Base-by-base conservation (phyloP, 1,140 invertebrate genomes). In the Lasioglossum albipes region DNA sequence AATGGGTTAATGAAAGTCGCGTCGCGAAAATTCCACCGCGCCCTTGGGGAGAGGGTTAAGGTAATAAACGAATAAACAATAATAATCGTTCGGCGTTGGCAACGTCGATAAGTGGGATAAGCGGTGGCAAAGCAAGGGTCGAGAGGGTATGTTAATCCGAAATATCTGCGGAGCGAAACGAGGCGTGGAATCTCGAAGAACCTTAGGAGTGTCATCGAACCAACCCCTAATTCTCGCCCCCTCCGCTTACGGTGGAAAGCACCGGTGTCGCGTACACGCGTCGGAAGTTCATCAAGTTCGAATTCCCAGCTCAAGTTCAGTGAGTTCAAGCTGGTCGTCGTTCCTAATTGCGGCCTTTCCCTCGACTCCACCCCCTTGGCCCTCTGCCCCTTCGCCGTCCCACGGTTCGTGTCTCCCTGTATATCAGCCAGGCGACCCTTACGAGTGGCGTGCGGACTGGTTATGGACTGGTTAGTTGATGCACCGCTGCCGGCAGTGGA, bases 381-480 rank as follows among this genome's bases (percentile, higher is more conserved):
- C 16, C 41, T 18, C 16, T 20, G 27, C 22, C 57, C 20, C 54
- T 62, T 27, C 42, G 31, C 41, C 42, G 36, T 27, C 45, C 68
- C 42, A 52, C 65, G 27, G 57, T 59, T 64, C 54, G 36, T 13
- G 52, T 69, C 52, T 41, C 62, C 42, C n/a, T 75, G 31, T 75
- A 54, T 54, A 75, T 67, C 79, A 49, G 64, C 49, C 31, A 7
- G 27, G 45, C 73, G 65, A 80, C 72, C 79, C 79, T 75, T 65
- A 42, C 3, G 79, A 75, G 57, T 80, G 73, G 79, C 79, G 79
- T 80, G 85, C 77, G 84, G 70, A 81, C 84, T 83, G 65, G 73
- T 84, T 84, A 79, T 82, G 75, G 68, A 85, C 75, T 85, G 65
- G 85, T 86, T 86, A 86, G 84, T 83, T 84, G 79, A 70, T 79